Percentiles rank a stretch among this genome's conserved stretches.
These are phyloP conservation scores for Stegostoma tigrinum DNA, from an alignment of 2,113 vertebrate species.

Conservation along the genomic window DNA sequence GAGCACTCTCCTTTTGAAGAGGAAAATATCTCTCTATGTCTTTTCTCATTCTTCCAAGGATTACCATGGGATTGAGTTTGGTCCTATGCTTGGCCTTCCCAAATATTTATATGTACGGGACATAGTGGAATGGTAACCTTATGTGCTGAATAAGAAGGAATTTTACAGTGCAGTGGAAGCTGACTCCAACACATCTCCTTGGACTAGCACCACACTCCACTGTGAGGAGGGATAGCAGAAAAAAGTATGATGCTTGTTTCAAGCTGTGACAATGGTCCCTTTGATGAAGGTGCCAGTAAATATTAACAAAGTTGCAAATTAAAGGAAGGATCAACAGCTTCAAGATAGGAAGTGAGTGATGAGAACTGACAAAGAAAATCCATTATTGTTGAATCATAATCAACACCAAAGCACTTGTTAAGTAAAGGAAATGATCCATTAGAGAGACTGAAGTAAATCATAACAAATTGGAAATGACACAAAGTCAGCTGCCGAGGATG, in stretches of 20 bases:
- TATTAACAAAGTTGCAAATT: neutral
- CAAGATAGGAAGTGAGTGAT: neutral
- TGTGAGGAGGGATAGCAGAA: neutral
- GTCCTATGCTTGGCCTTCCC: neutral
- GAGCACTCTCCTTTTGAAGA: neutral
- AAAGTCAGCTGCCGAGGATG: constrained; percentile 3
- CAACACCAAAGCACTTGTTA: neutral
- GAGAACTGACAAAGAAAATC: neutral
- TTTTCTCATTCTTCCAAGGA: neutral
- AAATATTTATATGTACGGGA: neutral
- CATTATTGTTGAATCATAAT: neutral
- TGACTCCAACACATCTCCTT: neutral
- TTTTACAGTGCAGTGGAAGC: neutral
- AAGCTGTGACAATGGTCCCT: neutral
- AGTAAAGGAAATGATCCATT: neutral
- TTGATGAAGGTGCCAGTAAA: neutral
- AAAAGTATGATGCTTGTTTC: neutral
- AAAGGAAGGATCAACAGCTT: neutral
- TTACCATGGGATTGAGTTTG: neutral
- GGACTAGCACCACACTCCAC: too few species aligned
- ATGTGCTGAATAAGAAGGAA: neutral
- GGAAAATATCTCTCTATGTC: neutral
- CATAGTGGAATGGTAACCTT: neutral
- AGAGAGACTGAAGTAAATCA: neutral
- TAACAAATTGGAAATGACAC: constrained; percentile 11